These are phyloP conservation scores for Anabacerthia variegaticeps DNA, from an alignment of 2,797 vertebrate species.

Conservation along the genomic window DNA sequence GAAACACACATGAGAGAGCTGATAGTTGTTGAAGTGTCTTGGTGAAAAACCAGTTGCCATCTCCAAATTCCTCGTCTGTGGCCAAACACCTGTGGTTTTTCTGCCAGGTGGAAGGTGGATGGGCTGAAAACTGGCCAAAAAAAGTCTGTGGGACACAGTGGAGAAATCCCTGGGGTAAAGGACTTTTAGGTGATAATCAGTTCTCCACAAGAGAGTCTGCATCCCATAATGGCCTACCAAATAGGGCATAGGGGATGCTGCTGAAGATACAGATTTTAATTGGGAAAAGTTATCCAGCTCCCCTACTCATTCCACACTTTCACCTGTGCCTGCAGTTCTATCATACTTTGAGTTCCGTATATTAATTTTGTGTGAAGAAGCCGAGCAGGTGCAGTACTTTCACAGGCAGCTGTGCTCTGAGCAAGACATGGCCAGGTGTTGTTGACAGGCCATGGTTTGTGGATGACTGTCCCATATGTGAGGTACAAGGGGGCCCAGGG, in stretches of 20 bases:
- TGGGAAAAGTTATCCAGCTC: neutral
- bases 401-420: neutral
- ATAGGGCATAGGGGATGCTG: accelerated
- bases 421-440: neutral
- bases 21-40: neutral
- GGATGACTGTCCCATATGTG: accelerated
- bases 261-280: neutral
- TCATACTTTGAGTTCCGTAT: neutral
- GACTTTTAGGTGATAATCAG: neutral
- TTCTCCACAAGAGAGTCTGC: neutral
- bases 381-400: accelerated
- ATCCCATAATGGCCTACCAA: neutral
- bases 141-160: neutral
- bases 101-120: neutral
- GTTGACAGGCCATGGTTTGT: neutral
- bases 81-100: neutral
- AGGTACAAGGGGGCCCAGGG: neutral
- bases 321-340: neutral
- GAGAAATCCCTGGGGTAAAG: neutral
- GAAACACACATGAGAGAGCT: accelerated
- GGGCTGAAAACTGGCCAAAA: neutral
- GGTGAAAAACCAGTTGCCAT: neutral
- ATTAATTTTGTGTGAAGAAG: neutral
- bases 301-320: neutral
- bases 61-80: neutral